A percentile compares a stretch with the other conserved stretches of the same genome.
phyloP scores from a whole-genome alignment of 1,140 invertebrate species.

The Drosophila cardini region DNA sequence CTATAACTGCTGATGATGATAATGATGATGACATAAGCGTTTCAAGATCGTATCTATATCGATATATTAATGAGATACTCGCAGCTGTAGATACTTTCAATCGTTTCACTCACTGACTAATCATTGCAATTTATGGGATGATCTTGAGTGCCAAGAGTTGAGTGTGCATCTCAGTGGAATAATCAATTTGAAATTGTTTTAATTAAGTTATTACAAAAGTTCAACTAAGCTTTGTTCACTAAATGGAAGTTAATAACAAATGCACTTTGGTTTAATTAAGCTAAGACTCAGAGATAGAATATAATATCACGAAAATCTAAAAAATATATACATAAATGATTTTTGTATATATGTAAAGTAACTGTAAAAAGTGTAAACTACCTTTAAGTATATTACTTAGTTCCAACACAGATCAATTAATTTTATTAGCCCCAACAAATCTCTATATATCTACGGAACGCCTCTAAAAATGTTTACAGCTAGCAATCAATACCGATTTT shows the following conservation, averaged over 20 bases:
- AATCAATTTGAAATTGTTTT: conserved; percentile 32
- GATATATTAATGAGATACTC: conserved; percentile 28
- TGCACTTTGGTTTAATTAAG: too few relatives aligned
- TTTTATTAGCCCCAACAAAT: too few relatives aligned
- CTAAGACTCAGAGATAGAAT: too few relatives aligned
- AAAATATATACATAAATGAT: too few relatives aligned
- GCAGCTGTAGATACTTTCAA: conserved; percentile 6
- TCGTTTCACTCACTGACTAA: neutral
- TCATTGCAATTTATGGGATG: conserved; percentile 21
- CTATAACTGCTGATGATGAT: neutral
- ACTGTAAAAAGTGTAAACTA: too few relatives aligned
- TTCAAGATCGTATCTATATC: conserved; percentile 25
- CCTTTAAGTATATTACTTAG: too few relatives aligned
- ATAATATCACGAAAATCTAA: too few relatives aligned
- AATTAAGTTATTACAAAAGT: conserved; percentile 28
- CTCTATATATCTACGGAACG: neutral
- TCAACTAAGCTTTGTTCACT: too few relatives aligned
- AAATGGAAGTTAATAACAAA: too few relatives aligned
- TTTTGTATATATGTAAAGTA: too few relatives aligned
- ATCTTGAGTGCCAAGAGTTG: conserved; percentile 28
- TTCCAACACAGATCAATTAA: too few relatives aligned
- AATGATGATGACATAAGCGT: conserved; percentile 42
- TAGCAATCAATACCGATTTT: conserved; percentile 3
- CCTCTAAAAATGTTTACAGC: neutral
- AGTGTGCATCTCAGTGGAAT: neutral